Evolutionary conservation across 2,888 invertebrate genomes (phyloP).

Genomic region (Geophilus truncorum): DNA sequence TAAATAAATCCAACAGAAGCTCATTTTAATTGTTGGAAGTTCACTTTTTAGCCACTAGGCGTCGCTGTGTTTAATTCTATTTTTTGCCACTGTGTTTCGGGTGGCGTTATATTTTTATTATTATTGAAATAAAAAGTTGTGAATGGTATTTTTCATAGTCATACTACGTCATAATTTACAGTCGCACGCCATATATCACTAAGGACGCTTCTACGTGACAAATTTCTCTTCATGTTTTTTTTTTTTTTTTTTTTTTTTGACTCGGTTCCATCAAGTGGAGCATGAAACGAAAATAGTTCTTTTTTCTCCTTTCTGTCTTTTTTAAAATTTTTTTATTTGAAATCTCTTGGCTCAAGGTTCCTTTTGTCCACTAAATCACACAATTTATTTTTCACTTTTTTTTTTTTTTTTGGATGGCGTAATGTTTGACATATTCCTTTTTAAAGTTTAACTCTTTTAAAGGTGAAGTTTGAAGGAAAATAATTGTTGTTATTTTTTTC

Average conservation of each 20-base stretch:
- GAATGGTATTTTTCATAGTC: background rate
- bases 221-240: background rate
- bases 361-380: conserved; percentile 3
- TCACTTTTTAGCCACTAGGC: no score
- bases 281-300: conserved; percentile 9
- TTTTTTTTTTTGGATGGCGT: background rate
- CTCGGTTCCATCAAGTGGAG: conserved; percentile 14
- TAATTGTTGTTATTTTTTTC: background rate
- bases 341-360: background rate
- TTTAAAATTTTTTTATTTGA: background rate
- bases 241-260: background rate
- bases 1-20: no score
- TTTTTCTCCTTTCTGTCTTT: background rate
- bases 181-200: no score
- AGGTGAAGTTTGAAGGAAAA: background rate
- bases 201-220: background rate
- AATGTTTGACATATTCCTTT: background rate
- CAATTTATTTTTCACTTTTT: conserved; percentile 25
- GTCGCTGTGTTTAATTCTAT: no score
- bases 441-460: no score
- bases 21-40: no score
- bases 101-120: background rate
- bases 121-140: background rate
- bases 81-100: background rate
- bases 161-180: background rate